A percentile compares a stretch with the other conserved stretches of the same genome.
Conservation (phyloP, 2,113 vertebrate genomes). For the Epinephelus cyanopodus region DNA sequence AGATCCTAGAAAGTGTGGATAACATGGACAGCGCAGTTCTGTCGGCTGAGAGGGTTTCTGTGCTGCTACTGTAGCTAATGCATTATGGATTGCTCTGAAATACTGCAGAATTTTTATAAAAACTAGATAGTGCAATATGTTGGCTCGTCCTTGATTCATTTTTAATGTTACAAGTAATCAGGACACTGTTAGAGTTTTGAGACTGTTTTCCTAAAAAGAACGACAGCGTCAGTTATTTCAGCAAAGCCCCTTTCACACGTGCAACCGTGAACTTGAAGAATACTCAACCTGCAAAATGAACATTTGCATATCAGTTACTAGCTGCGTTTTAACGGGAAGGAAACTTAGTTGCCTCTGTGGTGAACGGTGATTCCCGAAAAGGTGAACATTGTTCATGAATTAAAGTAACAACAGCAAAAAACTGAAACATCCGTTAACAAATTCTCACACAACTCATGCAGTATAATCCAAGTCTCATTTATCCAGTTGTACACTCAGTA, state of each 20-base stretch:
- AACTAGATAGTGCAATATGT: constrained; percentile 21
- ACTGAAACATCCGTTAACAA: too few relatives aligned
- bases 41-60: constrained; percentile 1
- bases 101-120: constrained; percentile 45
- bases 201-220: background rate
- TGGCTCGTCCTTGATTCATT: constrained; percentile 48
- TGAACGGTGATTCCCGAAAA: too few relatives aligned
- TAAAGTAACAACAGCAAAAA: too few relatives aligned
- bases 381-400: too few relatives aligned
- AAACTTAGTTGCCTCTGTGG: too few relatives aligned
- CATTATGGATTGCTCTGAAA: constrained; percentile 55
- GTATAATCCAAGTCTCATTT: too few relatives aligned
- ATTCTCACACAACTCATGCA: too few relatives aligned
- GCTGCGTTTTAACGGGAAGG: too few relatives aligned
- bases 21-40: background rate
- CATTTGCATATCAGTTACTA: too few relatives aligned
- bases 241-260: background rate
- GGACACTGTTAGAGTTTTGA: background rate
- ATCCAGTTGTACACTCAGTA: too few relatives aligned
- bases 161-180: constrained; percentile 33
- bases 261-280: too few relatives aligned
- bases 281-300: too few relatives aligned
- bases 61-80: constrained; percentile 38
- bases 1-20: constrained; percentile 30
- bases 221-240: background rate